phyloP scores from a whole-genome alignment of 2,888 invertebrate genomes.

The Drosophila neoperkinsi region DNA sequence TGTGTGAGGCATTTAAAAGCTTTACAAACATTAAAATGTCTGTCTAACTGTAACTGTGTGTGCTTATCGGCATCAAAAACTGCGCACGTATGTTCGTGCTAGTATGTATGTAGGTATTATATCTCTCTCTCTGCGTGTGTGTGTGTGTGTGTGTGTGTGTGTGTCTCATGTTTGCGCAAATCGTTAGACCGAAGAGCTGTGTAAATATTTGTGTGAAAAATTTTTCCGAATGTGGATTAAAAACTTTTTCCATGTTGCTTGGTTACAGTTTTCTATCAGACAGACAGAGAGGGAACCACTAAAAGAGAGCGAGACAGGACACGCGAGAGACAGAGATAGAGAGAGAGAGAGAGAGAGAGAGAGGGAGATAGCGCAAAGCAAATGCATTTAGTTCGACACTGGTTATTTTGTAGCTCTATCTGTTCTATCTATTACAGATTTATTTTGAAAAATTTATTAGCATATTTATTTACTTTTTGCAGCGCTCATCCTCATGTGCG shows the following conservation, averaged over 20 bases:
- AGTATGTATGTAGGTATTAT: constrained; percentile 29
- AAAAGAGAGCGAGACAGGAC: constrained; percentile 4
- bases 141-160: constrained; percentile 46
- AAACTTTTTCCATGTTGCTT: constrained; percentile 76
- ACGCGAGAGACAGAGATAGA: background rate
- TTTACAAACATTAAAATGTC: constrained; percentile 81
- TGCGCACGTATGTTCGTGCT: constrained; percentile 21
- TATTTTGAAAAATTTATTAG: constrained; percentile 80
- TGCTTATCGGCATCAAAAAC: constrained; percentile 65
- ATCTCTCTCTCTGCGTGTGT: constrained; percentile 8
- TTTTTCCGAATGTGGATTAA: constrained; percentile 80
- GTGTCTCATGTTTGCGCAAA: constrained; percentile 75
- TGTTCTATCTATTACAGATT: constrained; percentile 77
- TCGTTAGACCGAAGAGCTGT: constrained; percentile 82
- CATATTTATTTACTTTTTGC: constrained; percentile 75
- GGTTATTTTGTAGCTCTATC: constrained; percentile 74
- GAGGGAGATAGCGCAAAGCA: constrained; percentile 15
- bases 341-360: background rate
- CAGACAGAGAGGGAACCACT: constrained; percentile 29
- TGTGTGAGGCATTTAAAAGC: constrained; percentile 76
- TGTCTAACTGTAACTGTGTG: constrained; percentile 67
- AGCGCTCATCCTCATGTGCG: background rate
- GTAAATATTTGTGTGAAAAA: constrained; percentile 81
- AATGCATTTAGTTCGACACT: constrained; percentile 64
- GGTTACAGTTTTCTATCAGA: constrained; percentile 58